Evolutionary conservation across 2,888 invertebrate species (phyloP).

Genomic region (Galerucella calmariensis): DNA sequence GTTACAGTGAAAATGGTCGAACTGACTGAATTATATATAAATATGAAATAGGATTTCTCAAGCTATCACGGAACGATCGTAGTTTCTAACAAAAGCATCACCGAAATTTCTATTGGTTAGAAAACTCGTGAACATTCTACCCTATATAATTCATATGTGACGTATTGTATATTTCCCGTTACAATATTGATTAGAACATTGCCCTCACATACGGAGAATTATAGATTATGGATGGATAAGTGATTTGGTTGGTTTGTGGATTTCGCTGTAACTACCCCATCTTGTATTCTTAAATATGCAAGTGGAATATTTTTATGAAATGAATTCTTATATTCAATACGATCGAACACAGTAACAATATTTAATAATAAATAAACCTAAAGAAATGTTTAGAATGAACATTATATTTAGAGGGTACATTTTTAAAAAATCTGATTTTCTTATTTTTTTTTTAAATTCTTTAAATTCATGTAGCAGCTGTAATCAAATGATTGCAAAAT

Average conservation of each 20-base stretch:
- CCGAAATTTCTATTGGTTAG: constrained; percentile 22
- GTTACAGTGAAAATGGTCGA: background rate
- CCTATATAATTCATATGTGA: constrained; percentile 31
- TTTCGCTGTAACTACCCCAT: constrained; percentile 10
- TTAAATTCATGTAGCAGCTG: no score
- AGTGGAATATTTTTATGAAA: background rate
- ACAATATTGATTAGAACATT: constrained; percentile 31
- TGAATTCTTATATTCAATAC: no score
- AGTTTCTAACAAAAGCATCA: constrained; percentile 20
- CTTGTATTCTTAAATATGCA: background rate
- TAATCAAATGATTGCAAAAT: no score
- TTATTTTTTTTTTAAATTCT: no score
- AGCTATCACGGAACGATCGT: background rate
- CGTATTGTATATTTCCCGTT: constrained; percentile 25
- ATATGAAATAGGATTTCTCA: background rate
- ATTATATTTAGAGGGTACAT: no score
- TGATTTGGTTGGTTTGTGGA: constrained; percentile 23
- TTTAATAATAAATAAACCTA: no score
- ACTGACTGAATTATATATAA: constrained; percentile 13
- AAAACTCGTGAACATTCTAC: constrained; percentile 25
- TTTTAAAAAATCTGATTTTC: no score
- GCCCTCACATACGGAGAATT: constrained; percentile 20
- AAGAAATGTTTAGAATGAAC: no score
- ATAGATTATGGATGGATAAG: constrained; percentile 22
- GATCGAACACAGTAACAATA: no score